Base-by-base conservation (phyloP, 2,888 invertebrate genomes). In the Falcaria lacertinaria region DNA sequence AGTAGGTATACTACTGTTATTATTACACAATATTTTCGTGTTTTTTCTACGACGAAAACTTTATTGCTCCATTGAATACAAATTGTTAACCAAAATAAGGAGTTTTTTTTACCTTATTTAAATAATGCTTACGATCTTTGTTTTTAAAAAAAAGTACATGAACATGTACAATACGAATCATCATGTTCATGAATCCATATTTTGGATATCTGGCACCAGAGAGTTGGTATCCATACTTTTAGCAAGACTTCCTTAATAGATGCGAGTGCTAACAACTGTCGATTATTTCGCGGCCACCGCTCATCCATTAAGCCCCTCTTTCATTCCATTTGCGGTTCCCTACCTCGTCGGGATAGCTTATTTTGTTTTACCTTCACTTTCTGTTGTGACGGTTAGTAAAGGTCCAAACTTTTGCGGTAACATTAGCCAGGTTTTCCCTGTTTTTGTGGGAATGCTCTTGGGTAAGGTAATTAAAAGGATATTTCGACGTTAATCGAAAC, bases 281-380 rank as follows among this genome's bases (percentile, higher is more conserved):
- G 60, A 63, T 64, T 58, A 61, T 64, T 58, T 56, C 48, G 47
- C 51, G 43, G 48, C 50, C 52, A 48, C 45, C 45, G 41, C 52
- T 54, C 52, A 60, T 63, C 61, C 63, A 65, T 65, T 66, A 65
- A 51, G 52, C 48, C 50, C 53, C 48, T 45, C 54, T 50, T 51
- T 56, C 49, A 57, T 54, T 48, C 25, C 37, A 25, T 37, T 37
- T 25, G 15, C 22, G 22, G 37, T 51, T 54, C 44, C 41, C 40
- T 45, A 43, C 46, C 47, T 49, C 41, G 19, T 37, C 33, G 22
- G 19, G 39, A 45, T 37, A 39, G 39, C 42, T 45, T 45, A 45
- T 42, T 45, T 40, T 37, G 45, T 42, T 45, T 39, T 15, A n/a
- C 14, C 14, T 13, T 40, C 39, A 45, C 42, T 40, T 42, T 36